Base-by-base conservation (phyloP, 2,113 vertebrate species). In the Thinocorus orbignyianus region DNA sequence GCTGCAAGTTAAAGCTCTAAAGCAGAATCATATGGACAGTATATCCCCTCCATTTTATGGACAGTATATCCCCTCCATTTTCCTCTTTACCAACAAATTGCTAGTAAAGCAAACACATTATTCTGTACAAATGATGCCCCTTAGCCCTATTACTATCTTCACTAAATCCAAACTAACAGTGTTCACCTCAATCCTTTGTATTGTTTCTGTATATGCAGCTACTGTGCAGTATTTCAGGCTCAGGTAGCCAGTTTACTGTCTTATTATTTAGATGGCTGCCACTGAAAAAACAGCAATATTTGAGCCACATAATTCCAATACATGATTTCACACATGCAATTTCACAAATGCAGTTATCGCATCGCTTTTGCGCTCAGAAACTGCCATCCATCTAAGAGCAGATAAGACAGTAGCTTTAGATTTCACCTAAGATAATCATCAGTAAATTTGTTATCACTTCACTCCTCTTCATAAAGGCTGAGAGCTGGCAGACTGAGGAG, bases 371-470 rank as follows among this genome's bases (percentile, higher is more conserved):
- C 58, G 62, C 66, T 94, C 74, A 78, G 85, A 79, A 88, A 61
- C 31, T 57, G 49, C 25, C 72, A 52, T 78, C 44, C 72, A 19
- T 65, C 61, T 74, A 88, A 88, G 68, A 90, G 31, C 4, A 17
- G 69, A 90, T 72, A 94, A 90, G 30, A 88, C 42, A 88, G 60
- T 51, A 92, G 92, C 92, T 96, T 93, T 72, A 94, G 92, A 96
- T 95, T 84, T 86, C 88, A 86, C 41, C 76, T 69, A 71, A 88
- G 91, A 91, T 94, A 93, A 93, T 60, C 46, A 92, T 57, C 42
- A 30, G 74, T 54, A 66, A 64, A 94, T 78, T 88, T 92, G 17
- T 95, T 93, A 92, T 74, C 52, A 17, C 52, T 94, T 95, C 90
- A 83, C 35, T 88, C 60, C 85, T 89, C 52, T 87, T 95, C 69